A percentile compares a stretch with the other conserved stretches of the same genome.
These are phyloP conservation scores for Ophioderma brevispina DNA, from an alignment of 35 echinoderm and acorn worm species.

Conservation along the genomic window DNA sequence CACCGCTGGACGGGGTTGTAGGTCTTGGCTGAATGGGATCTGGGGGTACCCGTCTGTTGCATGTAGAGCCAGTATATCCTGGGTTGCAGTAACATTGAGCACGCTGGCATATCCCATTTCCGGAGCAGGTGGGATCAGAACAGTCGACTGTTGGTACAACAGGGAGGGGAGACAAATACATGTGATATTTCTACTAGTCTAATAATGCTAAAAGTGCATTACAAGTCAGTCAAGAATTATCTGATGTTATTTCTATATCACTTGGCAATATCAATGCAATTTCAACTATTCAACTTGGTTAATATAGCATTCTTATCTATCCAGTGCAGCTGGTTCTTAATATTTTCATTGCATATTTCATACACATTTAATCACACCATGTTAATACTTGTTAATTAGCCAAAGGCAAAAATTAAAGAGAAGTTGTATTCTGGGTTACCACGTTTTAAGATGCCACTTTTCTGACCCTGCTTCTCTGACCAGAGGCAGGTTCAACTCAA, in stretches of 20 bases:
- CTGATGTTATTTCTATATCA: neutral
- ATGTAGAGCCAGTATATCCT: neutral
- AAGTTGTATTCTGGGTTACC: no score
- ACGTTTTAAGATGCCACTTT: no score
- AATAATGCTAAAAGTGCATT: no score
- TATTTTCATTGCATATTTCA: no score
- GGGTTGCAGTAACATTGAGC: slow-evolving; percentile 21
- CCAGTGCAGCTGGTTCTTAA: no score
- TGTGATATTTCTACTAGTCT: no score
- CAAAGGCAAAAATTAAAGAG: no score
- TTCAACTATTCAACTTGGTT: neutral
- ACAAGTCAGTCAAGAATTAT: neutral
- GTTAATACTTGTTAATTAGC: no score
- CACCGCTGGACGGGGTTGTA: neutral
- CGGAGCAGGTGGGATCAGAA: slow-evolving; percentile 16
- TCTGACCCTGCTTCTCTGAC: no score
- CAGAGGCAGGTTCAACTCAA: no score
- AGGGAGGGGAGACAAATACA: neutral
- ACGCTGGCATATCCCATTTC: slow-evolving; percentile 35
- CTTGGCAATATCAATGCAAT: neutral
- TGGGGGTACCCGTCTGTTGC: neutral
- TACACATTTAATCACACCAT: no score
- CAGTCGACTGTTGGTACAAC: slow-evolving; percentile 17
- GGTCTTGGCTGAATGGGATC: neutral
- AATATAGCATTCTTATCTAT: neutral